These are phyloP conservation scores for Mimumesa dahlbomi DNA, from an alignment of 2,888 invertebrate genomes.

Conservation along the genomic window DNA sequence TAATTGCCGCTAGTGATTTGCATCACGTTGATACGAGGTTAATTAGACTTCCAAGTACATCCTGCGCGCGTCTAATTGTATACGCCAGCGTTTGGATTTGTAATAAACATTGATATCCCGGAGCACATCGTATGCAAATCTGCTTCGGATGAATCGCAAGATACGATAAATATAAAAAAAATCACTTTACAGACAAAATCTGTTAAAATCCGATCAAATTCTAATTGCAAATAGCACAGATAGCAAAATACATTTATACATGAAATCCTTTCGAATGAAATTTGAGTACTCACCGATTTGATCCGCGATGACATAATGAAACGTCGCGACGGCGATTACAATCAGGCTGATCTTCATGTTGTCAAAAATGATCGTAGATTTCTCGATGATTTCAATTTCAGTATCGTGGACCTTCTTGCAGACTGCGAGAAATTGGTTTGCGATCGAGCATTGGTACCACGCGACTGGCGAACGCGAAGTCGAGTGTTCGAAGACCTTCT, in stretches of 20 bases:
- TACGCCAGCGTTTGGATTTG: neutral
- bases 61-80: slow-evolving; percentile 1
- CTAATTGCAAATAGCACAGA: no score
- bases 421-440: slow-evolving; percentile 41
- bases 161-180: no score
- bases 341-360: neutral
- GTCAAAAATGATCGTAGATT: neutral
- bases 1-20: neutral
- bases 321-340: neutral
- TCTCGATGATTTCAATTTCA: neutral
- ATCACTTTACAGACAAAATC: no score
- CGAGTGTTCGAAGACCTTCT: slow-evolving; percentile 26
- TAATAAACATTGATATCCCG: neutral
- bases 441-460: slow-evolving; percentile 57
- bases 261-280: no score
- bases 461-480: slow-evolving; percentile 63
- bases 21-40: slow-evolving; percentile 2
- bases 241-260: no score
- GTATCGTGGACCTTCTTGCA: neutral
- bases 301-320: neutral
- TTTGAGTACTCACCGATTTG: slow-evolving; percentile 17
- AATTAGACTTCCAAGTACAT: slow-evolving; percentile 15
- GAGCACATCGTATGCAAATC: neutral
- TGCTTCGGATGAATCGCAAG: no score
- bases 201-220: no score